phyloP scores from a whole-genome alignment of 2,797 vertebrate species.

The Mus caroli region DNA sequence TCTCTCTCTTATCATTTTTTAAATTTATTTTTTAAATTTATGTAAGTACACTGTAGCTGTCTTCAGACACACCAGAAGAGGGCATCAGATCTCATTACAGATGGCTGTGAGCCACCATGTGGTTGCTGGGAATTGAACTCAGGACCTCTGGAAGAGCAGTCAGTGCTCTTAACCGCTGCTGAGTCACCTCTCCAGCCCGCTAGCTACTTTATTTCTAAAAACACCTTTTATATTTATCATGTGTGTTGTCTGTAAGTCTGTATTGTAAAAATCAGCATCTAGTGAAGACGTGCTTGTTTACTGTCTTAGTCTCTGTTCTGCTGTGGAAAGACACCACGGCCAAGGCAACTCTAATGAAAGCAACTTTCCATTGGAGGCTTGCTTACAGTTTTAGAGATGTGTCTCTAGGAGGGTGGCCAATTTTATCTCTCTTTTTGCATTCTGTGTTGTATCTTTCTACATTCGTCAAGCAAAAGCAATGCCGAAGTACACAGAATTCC shows the following conservation, averaged over 20 bases:
- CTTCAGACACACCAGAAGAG: too few species aligned
- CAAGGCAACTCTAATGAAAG: not conserved
- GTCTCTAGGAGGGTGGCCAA: not conserved
- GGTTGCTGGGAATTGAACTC: too few species aligned
- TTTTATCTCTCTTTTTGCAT: not conserved
- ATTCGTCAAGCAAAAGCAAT: slow-evolving; percentile 33
- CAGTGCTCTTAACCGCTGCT: too few species aligned
- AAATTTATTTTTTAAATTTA: too few species aligned
- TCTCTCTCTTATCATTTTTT: too few species aligned
- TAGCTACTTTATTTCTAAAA: slow-evolving; percentile 55
- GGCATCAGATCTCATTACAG: too few species aligned
- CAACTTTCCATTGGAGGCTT: not conserved
- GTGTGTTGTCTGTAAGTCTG: slow-evolving; percentile 49
- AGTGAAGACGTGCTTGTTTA: slow-evolving; percentile 69
- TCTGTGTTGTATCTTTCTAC: not conserved
- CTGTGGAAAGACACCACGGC: not conserved
- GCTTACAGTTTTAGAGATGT: not conserved
- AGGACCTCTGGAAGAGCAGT: too few species aligned
- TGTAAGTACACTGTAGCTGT: too few species aligned
- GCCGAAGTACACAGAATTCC: slow-evolving; percentile 6
- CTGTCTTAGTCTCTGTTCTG: not conserved
- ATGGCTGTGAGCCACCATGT: too few species aligned
- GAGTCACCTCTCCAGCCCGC: too few species aligned
- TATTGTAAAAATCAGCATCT: slow-evolving; percentile 60
- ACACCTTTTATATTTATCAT: slow-evolving; percentile 37